Evolutionary conservation across 2,113 vertebrate species (phyloP).

Genomic region (Synodontis membranacea): DNA sequence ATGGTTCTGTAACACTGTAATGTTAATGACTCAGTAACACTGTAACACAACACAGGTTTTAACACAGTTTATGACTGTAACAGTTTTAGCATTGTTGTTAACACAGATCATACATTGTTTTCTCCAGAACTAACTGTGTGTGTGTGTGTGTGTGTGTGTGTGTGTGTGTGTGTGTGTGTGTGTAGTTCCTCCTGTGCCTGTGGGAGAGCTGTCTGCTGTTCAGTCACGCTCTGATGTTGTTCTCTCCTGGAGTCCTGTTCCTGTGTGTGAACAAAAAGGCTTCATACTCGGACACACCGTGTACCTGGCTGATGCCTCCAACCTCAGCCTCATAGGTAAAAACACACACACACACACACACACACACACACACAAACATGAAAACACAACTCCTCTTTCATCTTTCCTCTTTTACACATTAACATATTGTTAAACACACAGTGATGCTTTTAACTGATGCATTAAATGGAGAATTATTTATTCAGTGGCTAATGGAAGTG

Average conservation of each 20-base stretch:
- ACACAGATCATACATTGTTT: background rate
- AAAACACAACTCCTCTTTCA: background rate
- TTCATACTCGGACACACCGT: conserved; percentile 70
- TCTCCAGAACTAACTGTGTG: background rate
- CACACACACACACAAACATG: background rate
- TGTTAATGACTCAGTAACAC: too few species aligned
- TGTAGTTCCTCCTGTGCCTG: conserved; percentile 63
- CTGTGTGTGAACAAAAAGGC: conserved; percentile 60
- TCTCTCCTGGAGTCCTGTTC: conserved; percentile 67
- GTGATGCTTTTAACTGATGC: background rate
- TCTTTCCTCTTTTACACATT: background rate
- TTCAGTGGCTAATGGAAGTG: background rate
- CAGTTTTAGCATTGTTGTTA: too few species aligned
- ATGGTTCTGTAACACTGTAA: too few species aligned
- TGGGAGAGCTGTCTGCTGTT: conserved; percentile 49
- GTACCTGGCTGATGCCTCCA: conserved; percentile 63
- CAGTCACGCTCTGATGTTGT: conserved; percentile 61
- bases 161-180: conserved; percentile 8
- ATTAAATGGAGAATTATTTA: background rate
- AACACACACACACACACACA: conserved; percentile 7
- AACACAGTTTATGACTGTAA: too few species aligned
- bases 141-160: conserved; percentile 29
- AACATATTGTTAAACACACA: background rate
- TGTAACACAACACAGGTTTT: too few species aligned
- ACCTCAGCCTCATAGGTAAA: conserved; percentile 65